A percentile compares a stretch with the other conserved stretches of the same genome.
Evolutionary conservation across 2,113 vertebrate genomes (phyloP).

Genomic region (Pelecanoides urinatrix): DNA sequence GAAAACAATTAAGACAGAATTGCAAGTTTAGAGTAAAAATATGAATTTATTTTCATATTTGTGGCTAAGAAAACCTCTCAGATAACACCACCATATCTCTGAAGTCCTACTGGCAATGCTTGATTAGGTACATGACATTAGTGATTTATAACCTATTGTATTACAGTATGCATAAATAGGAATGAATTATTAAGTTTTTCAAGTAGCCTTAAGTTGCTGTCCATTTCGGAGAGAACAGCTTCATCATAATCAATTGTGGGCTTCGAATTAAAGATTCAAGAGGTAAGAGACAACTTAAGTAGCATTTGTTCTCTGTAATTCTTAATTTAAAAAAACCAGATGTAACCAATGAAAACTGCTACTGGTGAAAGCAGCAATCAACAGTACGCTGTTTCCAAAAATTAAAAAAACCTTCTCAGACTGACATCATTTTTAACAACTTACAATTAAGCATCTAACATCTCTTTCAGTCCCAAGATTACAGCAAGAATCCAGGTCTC

Average conservation of each 20-base stretch:
- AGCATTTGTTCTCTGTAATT: conserved; percentile 8
- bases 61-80: neutral
- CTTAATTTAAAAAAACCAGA: neutral
- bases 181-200: conserved; percentile 58
- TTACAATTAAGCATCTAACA: neutral
- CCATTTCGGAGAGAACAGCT: conserved; percentile 15
- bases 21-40: neutral
- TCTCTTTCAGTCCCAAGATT: neutral
- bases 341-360: neutral
- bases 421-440: neutral
- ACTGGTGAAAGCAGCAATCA: conserved; percentile 30
- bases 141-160: conserved; percentile 58
- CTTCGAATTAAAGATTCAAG: conserved; percentile 55
- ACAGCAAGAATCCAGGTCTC: neutral
- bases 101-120: conserved; percentile 9
- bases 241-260: conserved; percentile 31
- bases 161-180: conserved; percentile 43
- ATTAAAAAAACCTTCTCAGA: neutral
- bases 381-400: neutral
- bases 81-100: neutral
- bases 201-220: conserved; percentile 46
- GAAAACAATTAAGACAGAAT: neutral
- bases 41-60: neutral
- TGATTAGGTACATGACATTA: conserved; percentile 13
- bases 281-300: conserved; percentile 45